Evolutionary conservation across 64 coral and sea anemone genomes (phyloP).

Genomic region (Acropora yongei): DNA sequence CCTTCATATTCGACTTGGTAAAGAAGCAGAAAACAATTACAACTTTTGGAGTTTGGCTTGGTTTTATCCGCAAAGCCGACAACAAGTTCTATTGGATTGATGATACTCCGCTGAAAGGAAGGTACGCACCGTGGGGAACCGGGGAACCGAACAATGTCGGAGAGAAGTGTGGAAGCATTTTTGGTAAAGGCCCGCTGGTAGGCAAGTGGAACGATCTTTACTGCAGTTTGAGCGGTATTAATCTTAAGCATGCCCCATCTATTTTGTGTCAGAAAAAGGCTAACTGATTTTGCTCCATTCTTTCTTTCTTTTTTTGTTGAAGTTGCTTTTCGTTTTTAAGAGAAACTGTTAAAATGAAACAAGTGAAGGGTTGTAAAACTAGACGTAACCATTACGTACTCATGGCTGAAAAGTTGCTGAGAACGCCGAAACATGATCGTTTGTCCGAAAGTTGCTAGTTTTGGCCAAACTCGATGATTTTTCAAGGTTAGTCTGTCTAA

Average conservation of each 20-base stretch:
- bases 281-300: too few relatives aligned
- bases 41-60: background rate
- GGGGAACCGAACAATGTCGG: background rate
- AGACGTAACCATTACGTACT: too few relatives aligned
- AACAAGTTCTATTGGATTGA: conserved; percentile 36
- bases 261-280: background rate
- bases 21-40: background rate
- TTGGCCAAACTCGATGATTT: background rate
- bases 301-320: too few relatives aligned
- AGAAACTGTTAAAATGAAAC: too few relatives aligned
- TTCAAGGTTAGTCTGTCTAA: too few relatives aligned
- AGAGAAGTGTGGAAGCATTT: background rate
- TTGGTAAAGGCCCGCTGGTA: background rate
- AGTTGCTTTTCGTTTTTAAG: too few relatives aligned
- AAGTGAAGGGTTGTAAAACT: too few relatives aligned
- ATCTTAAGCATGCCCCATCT: background rate
- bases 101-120: background rate
- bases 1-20: background rate
- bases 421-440: too few relatives aligned
- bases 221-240: background rate
- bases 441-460: too few relatives aligned
- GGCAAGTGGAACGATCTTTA: background rate
- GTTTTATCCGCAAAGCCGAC: background rate
- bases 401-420: too few relatives aligned
- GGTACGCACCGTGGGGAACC: background rate